These are phyloP conservation scores for Cryptocheilus praepositus DNA, from an alignment of 2,888 invertebrate species.

Conservation along the genomic window DNA sequence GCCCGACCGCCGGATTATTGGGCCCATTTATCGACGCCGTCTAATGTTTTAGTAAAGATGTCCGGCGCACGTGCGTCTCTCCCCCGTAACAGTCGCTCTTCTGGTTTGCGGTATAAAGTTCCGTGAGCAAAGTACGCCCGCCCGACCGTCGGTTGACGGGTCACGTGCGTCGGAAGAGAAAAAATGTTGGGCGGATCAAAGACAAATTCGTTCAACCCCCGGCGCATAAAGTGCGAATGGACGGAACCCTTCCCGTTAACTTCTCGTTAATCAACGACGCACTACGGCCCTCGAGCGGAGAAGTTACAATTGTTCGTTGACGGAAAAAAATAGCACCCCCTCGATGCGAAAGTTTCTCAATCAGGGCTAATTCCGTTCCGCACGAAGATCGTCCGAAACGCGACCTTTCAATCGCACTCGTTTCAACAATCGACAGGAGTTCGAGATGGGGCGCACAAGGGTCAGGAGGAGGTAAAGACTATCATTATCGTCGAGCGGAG, in stretches of 20 bases:
- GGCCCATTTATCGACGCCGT: slow-evolving; percentile 67
- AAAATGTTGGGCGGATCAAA: not conserved
- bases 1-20: slow-evolving; percentile 64
- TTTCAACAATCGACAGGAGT: slow-evolving; percentile 1
- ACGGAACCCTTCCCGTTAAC: not conserved
- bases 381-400: not conserved
- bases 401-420: not conserved
- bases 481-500: not conserved
- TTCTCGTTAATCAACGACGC: no score
- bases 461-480: slow-evolving; percentile 5
- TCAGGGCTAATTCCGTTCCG: slow-evolving; percentile 2
- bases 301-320: no score
- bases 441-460: not conserved
- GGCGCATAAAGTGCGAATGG: not conserved
- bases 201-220: not conserved
- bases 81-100: slow-evolving; percentile 33
- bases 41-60: slow-evolving; percentile 71
- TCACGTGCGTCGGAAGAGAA: not conserved
- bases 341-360: slow-evolving; percentile 1
- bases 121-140: not conserved
- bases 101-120: slow-evolving; percentile 38
- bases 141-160: no score
- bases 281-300: no score
- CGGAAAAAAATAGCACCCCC: not conserved
- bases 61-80: slow-evolving; percentile 53